These are phyloP conservation scores for Balaeniceps rex DNA, from an alignment of 2,113 vertebrate species.

Conservation along the genomic window DNA sequence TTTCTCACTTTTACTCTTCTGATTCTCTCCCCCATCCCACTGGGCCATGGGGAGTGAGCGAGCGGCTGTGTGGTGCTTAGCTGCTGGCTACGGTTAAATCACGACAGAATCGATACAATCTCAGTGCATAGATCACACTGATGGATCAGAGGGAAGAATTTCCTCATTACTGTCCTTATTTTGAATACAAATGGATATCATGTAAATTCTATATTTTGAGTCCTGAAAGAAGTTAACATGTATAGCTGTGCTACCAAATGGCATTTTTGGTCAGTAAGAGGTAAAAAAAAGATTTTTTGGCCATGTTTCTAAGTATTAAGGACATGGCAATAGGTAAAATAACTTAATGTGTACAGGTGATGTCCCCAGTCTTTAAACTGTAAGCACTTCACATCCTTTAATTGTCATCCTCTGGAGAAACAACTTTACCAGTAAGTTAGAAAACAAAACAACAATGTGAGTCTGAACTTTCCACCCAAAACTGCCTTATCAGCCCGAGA, in stretches of 20 bases:
- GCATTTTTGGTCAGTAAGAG: neutral
- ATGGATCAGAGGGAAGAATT: neutral
- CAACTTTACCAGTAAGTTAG: neutral
- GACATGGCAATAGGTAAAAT: neutral
- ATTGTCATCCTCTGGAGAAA: neutral
- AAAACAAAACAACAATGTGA: neutral
- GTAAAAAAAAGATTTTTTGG: neutral
- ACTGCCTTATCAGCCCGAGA: neutral
- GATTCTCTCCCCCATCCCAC: no score
- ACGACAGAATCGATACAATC: neutral
- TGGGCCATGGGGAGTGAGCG: no score
- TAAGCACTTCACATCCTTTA: neutral
- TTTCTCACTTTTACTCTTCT: no score
- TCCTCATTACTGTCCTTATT: neutral
- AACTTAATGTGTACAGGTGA: neutral
- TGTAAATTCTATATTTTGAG: neutral
- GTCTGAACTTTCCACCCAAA: neutral
- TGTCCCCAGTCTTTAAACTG: neutral
- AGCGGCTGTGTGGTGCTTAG: no score
- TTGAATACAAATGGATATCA: neutral
- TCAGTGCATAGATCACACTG: neutral
- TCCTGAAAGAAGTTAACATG: neutral
- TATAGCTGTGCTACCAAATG: neutral
- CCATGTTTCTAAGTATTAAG: neutral
- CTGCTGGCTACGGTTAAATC: no score